These are phyloP conservation scores for Drosophila sproati DNA, from an alignment of 1,140 invertebrate genomes.

Conservation along the genomic window DNA sequence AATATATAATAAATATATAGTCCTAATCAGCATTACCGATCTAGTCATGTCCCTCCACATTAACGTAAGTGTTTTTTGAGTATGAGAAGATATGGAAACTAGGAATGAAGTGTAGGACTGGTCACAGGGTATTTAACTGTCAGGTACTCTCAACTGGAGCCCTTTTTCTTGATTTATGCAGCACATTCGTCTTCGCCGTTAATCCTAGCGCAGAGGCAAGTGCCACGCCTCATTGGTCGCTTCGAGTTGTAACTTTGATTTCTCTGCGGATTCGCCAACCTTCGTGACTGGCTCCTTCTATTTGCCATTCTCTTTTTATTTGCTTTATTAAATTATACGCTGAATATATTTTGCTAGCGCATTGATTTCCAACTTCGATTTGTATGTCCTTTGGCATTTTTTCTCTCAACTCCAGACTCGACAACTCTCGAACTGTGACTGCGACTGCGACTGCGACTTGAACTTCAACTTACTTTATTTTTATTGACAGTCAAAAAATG, in stretches of 20 bases:
- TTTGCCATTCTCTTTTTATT: constrained; percentile 60
- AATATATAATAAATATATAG: neutral
- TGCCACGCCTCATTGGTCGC: constrained; percentile 38
- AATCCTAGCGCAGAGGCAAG: constrained; percentile 49
- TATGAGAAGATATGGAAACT: too few relatives aligned
- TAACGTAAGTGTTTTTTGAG: too few relatives aligned
- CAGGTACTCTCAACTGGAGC: neutral
- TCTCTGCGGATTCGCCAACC: constrained; percentile 60
- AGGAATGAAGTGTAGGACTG: too few relatives aligned
- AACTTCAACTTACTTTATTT: constrained; percentile 79
- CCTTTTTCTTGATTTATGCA: constrained; percentile 60
- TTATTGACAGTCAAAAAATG: constrained; percentile 82
- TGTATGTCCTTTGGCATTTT: constrained; percentile 76
- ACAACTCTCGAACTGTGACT: constrained; percentile 9
- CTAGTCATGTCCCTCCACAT: too few relatives aligned
- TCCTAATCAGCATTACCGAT: too few relatives aligned
- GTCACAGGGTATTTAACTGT: neutral
- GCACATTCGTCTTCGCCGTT: constrained; percentile 65
- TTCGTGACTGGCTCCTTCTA: constrained; percentile 15
- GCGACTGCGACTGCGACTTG: constrained; percentile 11
- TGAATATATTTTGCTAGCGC: constrained; percentile 81
- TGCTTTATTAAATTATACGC: constrained; percentile 84
- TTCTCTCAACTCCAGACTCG: constrained; percentile 5
- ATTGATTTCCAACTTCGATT: constrained; percentile 82
- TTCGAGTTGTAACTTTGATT: constrained; percentile 60